These are phyloP conservation scores for Telmatochromis sp. DNA, from an alignment of 2,113 vertebrate genomes.

Conservation along the genomic window DNA sequence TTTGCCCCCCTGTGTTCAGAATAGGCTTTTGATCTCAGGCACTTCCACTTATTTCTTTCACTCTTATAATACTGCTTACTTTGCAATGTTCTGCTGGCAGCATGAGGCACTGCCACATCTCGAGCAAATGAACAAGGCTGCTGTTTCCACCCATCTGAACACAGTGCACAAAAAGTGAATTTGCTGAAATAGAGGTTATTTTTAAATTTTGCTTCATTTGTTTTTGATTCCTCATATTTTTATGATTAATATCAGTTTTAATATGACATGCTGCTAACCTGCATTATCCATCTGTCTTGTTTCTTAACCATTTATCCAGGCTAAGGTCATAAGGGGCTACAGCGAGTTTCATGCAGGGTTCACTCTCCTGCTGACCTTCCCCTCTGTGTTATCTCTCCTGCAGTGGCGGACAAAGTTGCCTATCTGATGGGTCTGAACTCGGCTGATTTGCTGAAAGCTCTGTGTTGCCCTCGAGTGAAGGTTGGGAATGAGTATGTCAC, in stretches of 20 bases:
- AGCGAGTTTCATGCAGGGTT: neutral
- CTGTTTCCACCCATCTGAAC: neutral
- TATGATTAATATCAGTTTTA: neutral
- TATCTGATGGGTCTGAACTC: neutral
- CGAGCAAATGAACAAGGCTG: neutral
- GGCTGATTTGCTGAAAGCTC: neutral
- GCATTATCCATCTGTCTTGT: neutral
- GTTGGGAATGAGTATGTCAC: neutral
- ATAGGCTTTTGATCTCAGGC: neutral
- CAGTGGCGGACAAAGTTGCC: neutral
- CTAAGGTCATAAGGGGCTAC: neutral
- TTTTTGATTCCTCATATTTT: neutral
- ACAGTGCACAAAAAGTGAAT: rapidly evolving
- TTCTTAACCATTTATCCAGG: neutral
- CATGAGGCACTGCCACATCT: rapidly evolving
- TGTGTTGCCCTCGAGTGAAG: neutral
- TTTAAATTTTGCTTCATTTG: neutral
- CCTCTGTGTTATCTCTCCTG: neutral
- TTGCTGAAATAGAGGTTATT: neutral
- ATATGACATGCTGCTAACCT: neutral
- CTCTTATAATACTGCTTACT: neutral
- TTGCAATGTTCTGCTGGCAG: neutral
- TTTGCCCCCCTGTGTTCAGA: neutral
- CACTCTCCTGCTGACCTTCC: neutral
- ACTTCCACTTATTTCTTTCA: neutral